Percentiles rank a stretch among this genome's conserved stretches.
Evolutionary conservation across 1,140 invertebrate species (phyloP).

Genomic region (Caenorhabditis elegans): WBcel235 BX284605.5:10944001-10944500

Average conservation of each 20-base stretch:
- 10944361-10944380: too few relatives aligned
- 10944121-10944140: not conserved
- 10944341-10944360: too few relatives aligned
- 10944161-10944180: not conserved
- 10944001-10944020: not conserved
- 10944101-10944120: not conserved
- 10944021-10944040: not conserved
- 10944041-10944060: not conserved
- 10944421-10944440: too few relatives aligned
- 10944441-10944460: too few relatives aligned
- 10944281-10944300: not conserved
- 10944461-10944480: too few relatives aligned
- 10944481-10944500: too few relatives aligned
- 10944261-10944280: not conserved
- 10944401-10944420: too few relatives aligned
- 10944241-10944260: not conserved
- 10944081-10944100: not conserved
- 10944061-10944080: slow-evolving; percentile 25
- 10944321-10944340: too few relatives aligned
- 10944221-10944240: slow-evolving; percentile 16
- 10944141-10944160: not conserved
- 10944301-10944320: not conserved
- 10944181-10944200: not conserved
- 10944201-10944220: not conserved
- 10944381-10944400: too few relatives aligned